These are phyloP conservation scores for Yasuhikotakia modesta DNA, from an alignment of 2,797 vertebrate genomes.

Conservation along the genomic window DNA sequence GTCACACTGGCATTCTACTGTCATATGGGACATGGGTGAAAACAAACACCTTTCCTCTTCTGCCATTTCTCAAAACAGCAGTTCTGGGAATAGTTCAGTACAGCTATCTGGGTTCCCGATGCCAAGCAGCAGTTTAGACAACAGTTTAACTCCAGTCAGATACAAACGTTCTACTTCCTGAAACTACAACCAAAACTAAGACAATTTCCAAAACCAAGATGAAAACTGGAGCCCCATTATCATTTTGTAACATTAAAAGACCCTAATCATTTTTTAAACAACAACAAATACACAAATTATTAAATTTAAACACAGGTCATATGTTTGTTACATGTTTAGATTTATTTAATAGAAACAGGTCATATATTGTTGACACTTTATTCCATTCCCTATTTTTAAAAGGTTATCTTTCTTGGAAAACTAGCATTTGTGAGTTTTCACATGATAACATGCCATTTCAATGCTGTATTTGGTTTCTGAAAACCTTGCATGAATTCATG, in stretches of 20 bases:
- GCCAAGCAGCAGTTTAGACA: neutral
- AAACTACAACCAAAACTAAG: too few species aligned
- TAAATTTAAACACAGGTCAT: too few species aligned
- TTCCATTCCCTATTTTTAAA: neutral
- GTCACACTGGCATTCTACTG: constrained; percentile 28
- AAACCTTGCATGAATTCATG: too few species aligned
- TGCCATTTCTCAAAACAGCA: constrained; percentile 11
- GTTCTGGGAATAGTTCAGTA: constrained; percentile 9
- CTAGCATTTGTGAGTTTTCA: neutral
- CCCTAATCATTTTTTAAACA: too few species aligned
- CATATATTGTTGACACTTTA: neutral
- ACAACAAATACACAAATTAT: too few species aligned
- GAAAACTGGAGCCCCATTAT: too few species aligned
- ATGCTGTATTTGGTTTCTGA: neutral
- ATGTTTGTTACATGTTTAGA: too few species aligned
- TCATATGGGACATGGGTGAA: constrained; percentile 40
- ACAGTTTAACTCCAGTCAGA: neutral
- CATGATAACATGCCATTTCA: too few species aligned
- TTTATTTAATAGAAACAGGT: neutral
- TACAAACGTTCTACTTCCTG: neutral
- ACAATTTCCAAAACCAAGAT: too few species aligned
- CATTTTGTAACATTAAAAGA: too few species aligned
- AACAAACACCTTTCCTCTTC: constrained; percentile 40
- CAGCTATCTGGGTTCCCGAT: neutral
- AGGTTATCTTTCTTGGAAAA: neutral